These are phyloP conservation scores for Tenthredo distinguenda DNA, from an alignment of 2,888 invertebrate genomes.

Conservation along the genomic window DNA sequence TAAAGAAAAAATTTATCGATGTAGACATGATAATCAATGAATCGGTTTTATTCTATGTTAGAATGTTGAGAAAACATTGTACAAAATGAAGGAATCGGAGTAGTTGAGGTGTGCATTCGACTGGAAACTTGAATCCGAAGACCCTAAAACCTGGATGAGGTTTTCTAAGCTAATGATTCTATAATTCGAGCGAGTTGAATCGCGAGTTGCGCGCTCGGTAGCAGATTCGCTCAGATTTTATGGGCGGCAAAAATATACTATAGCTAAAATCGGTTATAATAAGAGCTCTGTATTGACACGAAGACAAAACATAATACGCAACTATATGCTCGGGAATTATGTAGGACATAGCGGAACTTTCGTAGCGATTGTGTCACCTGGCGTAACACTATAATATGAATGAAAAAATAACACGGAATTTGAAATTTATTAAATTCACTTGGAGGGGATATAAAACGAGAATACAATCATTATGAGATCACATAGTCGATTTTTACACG, in stretches of 20 bases:
- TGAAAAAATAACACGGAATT: background rate
- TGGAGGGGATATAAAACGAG: background rate
- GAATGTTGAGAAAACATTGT: background rate
- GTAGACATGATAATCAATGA: background rate
- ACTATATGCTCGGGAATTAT: conserved; percentile 64
- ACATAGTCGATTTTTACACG: background rate
- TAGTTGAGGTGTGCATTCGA: background rate
- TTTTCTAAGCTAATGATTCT: background rate
- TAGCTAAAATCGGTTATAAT: background rate
- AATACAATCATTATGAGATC: background rate
- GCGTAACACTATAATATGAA: background rate
- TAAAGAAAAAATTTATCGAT: background rate
- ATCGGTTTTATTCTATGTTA: background rate
- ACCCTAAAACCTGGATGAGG: background rate
- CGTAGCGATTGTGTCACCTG: conserved; percentile 56
- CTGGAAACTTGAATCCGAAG: conserved; percentile 23
- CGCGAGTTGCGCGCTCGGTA: background rate
- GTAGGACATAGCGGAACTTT: conserved; percentile 75
- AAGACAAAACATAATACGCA: conserved; percentile 31
- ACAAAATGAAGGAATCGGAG: background rate
- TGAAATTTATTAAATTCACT: background rate
- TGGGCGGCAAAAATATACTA: conserved; percentile 45
- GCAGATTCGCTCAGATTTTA: conserved; percentile 55
- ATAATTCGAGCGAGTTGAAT: background rate
- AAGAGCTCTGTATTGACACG: conserved; percentile 19